Conservation (phyloP, 2,797 vertebrate species). For the Ceyx erithaca region DNA sequence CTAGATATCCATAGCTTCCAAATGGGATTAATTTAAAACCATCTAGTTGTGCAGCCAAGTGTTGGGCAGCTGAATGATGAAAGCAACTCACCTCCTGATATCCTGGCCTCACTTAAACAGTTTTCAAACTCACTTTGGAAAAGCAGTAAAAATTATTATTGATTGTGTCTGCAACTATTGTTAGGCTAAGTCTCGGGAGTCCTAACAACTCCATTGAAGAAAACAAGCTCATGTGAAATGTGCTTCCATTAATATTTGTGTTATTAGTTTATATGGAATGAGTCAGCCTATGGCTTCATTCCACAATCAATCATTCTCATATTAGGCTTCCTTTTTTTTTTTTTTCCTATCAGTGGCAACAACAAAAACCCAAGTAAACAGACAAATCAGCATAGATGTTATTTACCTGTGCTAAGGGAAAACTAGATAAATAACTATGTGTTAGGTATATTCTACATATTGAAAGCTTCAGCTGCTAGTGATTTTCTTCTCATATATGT, state of each 20-base stretch:
- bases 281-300: background rate
- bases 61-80: background rate
- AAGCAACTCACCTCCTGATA: background rate
- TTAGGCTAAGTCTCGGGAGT: background rate
- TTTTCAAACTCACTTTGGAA: background rate
- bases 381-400: background rate
- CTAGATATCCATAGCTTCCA: background rate
- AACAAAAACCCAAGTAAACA: background rate
- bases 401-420: background rate
- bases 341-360: background rate
- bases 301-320: background rate
- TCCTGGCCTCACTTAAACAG: background rate
- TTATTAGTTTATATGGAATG: background rate
- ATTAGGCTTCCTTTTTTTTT: accelerated
- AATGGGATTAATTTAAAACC: background rate
- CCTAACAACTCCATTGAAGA: background rate
- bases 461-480: background rate
- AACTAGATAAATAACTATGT: background rate
- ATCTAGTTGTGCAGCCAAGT: background rate
- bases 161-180: background rate
- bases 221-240: background rate
- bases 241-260: background rate
- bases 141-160: background rate
- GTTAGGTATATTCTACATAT: background rate
- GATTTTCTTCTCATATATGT: background rate